Conservation (phyloP, 2,113 vertebrate genomes). For the Apteryx mantelli region DNA sequence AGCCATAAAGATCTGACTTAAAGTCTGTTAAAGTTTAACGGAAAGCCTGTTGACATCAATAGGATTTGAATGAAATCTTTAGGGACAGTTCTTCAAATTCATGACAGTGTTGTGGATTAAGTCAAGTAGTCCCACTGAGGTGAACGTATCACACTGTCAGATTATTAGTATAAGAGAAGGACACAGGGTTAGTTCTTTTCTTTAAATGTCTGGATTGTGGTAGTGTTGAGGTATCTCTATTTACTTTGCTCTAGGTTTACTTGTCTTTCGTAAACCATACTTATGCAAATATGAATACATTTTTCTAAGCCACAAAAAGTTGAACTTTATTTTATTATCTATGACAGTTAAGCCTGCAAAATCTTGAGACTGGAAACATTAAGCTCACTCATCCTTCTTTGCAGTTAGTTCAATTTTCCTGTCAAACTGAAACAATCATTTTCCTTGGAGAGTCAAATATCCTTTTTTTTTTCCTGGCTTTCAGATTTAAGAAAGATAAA, state of each 20-base stretch:
- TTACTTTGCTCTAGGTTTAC: not conserved
- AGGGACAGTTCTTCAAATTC: not conserved
- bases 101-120: not conserved
- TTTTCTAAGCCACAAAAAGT: not conserved
- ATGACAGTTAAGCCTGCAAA: slow-evolving; percentile 14
- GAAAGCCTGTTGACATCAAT: not conserved
- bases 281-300: not conserved
- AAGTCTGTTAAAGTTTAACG: not conserved
- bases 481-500: not conserved
- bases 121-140: not conserved
- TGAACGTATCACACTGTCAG: not conserved
- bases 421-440: slow-evolving; percentile 50
- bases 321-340: not conserved
- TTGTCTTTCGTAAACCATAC: not conserved
- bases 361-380: not conserved
- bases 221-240: not conserved
- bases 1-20: not conserved
- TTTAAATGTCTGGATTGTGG: not conserved
- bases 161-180: not conserved
- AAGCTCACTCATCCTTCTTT: slow-evolving; percentile 4
- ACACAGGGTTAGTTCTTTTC: not conserved
- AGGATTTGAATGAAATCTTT: not conserved
- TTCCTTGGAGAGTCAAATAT: slow-evolving; percentile 20
- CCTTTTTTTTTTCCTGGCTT: not conserved
- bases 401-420: slow-evolving; percentile 48